Base-by-base conservation (phyloP, 2,797 vertebrate genomes). In the Mormyrus hasselquistii region DNA sequence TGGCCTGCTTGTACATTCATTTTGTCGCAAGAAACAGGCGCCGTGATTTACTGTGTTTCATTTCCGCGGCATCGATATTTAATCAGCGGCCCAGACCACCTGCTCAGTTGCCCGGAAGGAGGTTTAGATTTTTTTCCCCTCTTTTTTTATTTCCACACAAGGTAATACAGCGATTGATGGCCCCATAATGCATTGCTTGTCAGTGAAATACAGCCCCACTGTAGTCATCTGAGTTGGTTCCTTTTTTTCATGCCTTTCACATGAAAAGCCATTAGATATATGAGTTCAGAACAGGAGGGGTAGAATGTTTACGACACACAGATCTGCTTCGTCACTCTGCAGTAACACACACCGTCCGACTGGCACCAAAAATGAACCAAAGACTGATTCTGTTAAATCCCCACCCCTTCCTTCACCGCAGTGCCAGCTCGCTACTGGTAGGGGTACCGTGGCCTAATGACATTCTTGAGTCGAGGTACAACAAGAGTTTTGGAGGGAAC, bases 31-130 rank as follows among this genome's bases (percentile, higher is more conserved):
- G 88, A 89, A 87, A 89, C 84, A 14, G 88, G 59, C 84, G 38
- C 22, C 7, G 4, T 89, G 88, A 89, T 89, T 89, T 86, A 89
- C 88, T 29, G 88, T n/a, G 84, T 89, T 87, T 89, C 88, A 87
- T 89, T 89, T 89, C 85, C 50, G 49, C 83, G 16, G 62, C 88
- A 89, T 89, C 88, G 88, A 89, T 89, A 89, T 89, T 89, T 89
- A 89, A 89, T 89, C 88, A 86, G 88, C 57, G 7, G 53, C 25
- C 83, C 57, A 62, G 88, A 55, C 88, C 88, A 89, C 88, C 88
- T 87, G 83, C 83, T 73, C 88, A 5, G 88, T 59, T 76, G 88
- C 59, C 88, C 84, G 25, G 59, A 69, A 88, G 88, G 88, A 73
- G 86, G 88, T 25, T 57, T 84, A 12, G 83, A 25, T 86, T 52